Evolutionary conservation across 2,797 vertebrate species (phyloP), one percentile per base, ranked within the genome.

Genomic region (Monodelphis domestica): DNA sequence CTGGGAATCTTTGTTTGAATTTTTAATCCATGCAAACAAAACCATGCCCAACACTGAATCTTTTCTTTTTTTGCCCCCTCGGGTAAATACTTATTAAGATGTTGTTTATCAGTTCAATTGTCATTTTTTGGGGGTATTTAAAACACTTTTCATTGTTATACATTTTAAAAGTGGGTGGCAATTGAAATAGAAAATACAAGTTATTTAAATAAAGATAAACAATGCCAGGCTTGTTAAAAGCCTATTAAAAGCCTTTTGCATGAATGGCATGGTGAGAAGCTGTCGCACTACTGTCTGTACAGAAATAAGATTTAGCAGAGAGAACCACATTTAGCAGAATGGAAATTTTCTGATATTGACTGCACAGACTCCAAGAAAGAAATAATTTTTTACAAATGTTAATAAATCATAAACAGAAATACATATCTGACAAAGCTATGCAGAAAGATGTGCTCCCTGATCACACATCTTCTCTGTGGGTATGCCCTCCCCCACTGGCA

Each of bases 121-220:
- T 0, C 12, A 4, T 45, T 96, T 95, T 96, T 90, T 87, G 87
- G 94, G 94, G 87, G 4, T 5, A 54, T 38, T 11, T 33, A 93
- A 33, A 89, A 63, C 88, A 94, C 15, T 12, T n/a, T 87, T 91
- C 45, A 12, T 14, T 89, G 55, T 93, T 91, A 91, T 55, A 96
- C 29, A 84, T 12, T 97, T 97, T 94, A 70, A 96, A 97, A 91
- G 52, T 91, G 0, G 59, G 24, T 24, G 53, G 1, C 87, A 90
- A 95, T 95, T 97, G 95, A 94, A 94, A 93, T 10, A 93, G 94
- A 96, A 97, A 97, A 93, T 30, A 89, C 52, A 93, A 11, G 53
- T 70, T 52, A 87, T 87, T 94, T 78, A 91, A 94, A 93, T 26
- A 4, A 30, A 89, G 91, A 96, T 54, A 54, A 56, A 56, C 89